Evolutionary conservation across 2,113 vertebrate species (phyloP).

Genomic region (Alces alces): DNA sequence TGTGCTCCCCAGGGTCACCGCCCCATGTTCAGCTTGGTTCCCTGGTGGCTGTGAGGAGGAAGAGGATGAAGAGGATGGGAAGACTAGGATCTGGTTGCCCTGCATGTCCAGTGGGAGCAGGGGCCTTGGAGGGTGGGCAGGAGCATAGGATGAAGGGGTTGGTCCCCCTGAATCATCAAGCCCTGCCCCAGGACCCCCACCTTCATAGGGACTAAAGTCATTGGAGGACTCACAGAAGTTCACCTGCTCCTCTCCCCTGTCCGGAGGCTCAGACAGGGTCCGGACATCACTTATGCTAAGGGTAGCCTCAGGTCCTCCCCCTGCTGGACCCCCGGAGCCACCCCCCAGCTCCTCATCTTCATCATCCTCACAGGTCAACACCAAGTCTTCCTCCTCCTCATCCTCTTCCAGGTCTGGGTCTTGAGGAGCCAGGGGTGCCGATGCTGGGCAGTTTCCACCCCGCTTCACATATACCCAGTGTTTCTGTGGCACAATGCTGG

Average conservation of each 20-base stretch:
- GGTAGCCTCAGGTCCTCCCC: constrained; percentile 55
- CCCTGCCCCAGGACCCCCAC: constrained; percentile 40
- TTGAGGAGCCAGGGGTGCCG: constrained; percentile 49
- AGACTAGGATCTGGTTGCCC: constrained; percentile 88
- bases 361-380: constrained; percentile 89
- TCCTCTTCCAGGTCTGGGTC: constrained; percentile 78
- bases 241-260: constrained; percentile 67
- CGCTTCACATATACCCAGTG: constrained; percentile 92
- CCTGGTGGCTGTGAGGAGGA: constrained; percentile 72
- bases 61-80: constrained; percentile 68
- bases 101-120: constrained; percentile 91
- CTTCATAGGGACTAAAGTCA: constrained; percentile 68
- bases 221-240: constrained; percentile 73
- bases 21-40: constrained; percentile 74
- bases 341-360: constrained; percentile 76
- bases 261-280: constrained; percentile 79
- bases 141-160: constrained; percentile 40
- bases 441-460: constrained; percentile 36
- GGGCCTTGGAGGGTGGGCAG: constrained; percentile 79
- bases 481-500: constrained; percentile 88
- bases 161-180: constrained; percentile 56
- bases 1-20: constrained; percentile 68
- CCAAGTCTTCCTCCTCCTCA: constrained; percentile 87
- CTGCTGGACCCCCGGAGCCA: constrained; percentile 6
- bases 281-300: constrained; percentile 89